Conservation (phyloP, 1,140 invertebrate species). For the Ruditapes philippinarum region DNA sequence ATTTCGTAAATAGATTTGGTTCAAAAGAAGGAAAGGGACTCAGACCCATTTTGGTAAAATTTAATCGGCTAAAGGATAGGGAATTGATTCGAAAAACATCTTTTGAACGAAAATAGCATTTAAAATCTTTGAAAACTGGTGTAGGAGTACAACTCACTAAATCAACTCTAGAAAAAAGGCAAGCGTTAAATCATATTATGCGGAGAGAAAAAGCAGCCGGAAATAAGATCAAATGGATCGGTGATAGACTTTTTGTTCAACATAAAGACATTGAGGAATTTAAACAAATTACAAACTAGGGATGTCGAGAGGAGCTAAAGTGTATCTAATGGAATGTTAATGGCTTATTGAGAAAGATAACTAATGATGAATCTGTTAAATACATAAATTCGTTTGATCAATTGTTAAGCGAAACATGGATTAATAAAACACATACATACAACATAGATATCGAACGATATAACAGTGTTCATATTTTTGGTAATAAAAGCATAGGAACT, state of each 20-base stretch:
- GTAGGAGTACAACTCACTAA: not conserved
- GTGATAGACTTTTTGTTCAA: not conserved
- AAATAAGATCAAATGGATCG: not conserved
- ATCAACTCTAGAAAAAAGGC: not conserved
- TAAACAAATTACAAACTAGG: not conserved
- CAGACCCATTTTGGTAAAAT: not conserved
- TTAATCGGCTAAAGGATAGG: not conserved
- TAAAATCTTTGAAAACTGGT: not conserved
- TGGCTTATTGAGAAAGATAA: not conserved
- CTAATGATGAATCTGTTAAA: not conserved
- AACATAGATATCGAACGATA: conserved; percentile 3
- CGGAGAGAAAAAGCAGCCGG: not conserved
- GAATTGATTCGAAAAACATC: not conserved
- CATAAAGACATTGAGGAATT: not conserved
- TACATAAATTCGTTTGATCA: not conserved
- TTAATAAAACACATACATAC: not conserved
- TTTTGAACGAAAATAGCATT: not conserved
- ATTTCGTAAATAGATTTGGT: not conserved
- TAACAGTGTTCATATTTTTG: not conserved
- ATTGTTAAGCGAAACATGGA: conserved; percentile 23
- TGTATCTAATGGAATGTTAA: not conserved
- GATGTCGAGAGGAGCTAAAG: not conserved
- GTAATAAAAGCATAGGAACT: not conserved
- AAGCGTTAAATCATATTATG: not conserved
- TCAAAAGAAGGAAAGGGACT: not conserved